phyloP scores from a whole-genome alignment of 2,113 vertebrate species.

The Sapajus apella region DNA sequence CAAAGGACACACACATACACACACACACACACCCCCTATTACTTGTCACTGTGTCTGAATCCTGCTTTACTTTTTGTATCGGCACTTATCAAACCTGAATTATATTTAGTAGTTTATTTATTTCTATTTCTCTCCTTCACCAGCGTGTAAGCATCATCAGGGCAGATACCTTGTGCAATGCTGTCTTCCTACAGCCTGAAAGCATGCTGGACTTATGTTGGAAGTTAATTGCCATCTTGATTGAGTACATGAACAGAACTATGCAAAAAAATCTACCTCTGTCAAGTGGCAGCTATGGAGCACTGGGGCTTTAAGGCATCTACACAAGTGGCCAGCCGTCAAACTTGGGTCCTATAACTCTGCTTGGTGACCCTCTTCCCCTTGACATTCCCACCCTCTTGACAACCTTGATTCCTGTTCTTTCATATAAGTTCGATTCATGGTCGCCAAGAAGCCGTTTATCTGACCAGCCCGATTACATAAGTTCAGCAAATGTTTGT shows the following conservation, averaged over 20 bases:
- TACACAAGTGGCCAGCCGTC: not conserved
- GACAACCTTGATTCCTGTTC: not conserved
- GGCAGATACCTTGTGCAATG: not conserved
- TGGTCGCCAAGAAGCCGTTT: not conserved
- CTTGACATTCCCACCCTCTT: not conserved
- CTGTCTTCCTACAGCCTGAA: not conserved
- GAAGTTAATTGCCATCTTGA: constrained; percentile 12
- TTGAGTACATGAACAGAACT: not conserved
- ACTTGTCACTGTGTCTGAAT: not conserved
- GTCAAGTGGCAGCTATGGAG: not conserved
- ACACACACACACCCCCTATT: not conserved
- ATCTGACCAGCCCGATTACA: not conserved
- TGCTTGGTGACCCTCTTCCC: not conserved
- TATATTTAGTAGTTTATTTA: not conserved
- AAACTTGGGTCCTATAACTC: not conserved
- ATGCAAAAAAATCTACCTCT: not conserved
- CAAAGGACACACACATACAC: not conserved
- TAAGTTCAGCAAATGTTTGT: constrained; percentile 42
- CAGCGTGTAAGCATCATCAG: not conserved
- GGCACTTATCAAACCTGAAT: not conserved
- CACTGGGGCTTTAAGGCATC: not conserved
- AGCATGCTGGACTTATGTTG: not conserved
- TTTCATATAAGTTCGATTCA: not conserved
- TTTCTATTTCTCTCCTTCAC: constrained; percentile 16
- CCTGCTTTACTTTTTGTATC: not conserved